phyloP scores from a whole-genome alignment of 2,888 invertebrate species.

The Herminia tarsipennalis region DNA sequence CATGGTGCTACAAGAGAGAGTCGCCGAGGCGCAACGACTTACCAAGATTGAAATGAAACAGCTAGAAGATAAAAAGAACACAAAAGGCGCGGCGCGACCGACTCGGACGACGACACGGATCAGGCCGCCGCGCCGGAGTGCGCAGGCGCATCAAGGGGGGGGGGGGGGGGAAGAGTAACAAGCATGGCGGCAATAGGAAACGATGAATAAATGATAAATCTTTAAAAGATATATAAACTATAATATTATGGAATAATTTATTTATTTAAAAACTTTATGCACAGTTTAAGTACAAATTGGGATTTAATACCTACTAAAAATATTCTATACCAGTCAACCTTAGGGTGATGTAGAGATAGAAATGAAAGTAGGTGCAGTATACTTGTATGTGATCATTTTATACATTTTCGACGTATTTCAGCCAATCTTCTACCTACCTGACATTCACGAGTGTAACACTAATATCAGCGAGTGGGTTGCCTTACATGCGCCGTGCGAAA shows the following conservation, averaged over 20 bases:
- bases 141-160: constrained; percentile 90
- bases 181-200: constrained; percentile 68
- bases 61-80: constrained; percentile 88
- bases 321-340: too few species aligned
- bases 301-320: too few species aligned
- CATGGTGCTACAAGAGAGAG: constrained; percentile 96
- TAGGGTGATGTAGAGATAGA: too few species aligned
- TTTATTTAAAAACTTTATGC: too few species aligned
- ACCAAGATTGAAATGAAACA: constrained; percentile 95
- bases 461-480: constrained; percentile 87
- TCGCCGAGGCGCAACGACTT: constrained; percentile 96
- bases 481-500: constrained; percentile 61
- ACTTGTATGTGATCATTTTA: too few species aligned
- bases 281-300: too few species aligned
- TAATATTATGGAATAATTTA: too few species aligned
- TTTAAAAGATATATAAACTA: too few species aligned
- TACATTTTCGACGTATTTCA: constrained; percentile 44
- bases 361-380: too few species aligned
- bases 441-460: constrained; percentile 89
- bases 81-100: constrained; percentile 81
- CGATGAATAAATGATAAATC: constrained; percentile 55
- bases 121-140: constrained; percentile 91
- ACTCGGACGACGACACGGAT: constrained; percentile 93
- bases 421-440: constrained; percentile 73
- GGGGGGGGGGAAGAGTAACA: constrained; percentile 53